These are phyloP conservation scores for Mustelus asterias DNA, from an alignment of 2,113 vertebrate genomes.

Conservation along the genomic window DNA sequence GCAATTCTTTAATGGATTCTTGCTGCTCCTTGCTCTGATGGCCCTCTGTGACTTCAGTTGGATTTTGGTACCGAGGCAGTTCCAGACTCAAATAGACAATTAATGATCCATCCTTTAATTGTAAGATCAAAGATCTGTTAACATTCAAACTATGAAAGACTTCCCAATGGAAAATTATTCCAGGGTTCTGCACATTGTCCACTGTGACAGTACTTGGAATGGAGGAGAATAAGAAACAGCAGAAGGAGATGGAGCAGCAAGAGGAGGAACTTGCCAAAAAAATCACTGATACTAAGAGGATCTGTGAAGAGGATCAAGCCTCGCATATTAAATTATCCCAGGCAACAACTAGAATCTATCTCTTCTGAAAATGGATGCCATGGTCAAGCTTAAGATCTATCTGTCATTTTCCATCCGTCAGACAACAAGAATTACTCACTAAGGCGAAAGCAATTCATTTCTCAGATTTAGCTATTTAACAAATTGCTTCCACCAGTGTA, in stretches of 20 bases:
- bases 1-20: neutral
- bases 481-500: neutral
- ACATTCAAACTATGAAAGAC: neutral
- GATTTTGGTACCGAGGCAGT: neutral
- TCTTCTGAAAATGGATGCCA: neutral
- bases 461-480: neutral
- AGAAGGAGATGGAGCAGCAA: neutral
- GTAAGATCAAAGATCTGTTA: neutral
- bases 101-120: neutral
- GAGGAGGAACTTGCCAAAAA: neutral
- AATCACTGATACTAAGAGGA: neutral
- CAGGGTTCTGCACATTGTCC: neutral
- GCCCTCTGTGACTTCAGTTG: neutral
- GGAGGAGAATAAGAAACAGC: neutral
- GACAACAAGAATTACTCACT: neutral
- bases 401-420: neutral
- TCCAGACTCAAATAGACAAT: neutral
- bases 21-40: neutral
- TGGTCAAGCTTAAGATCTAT: slow-evolving; percentile 5
- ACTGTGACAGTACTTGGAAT: neutral
- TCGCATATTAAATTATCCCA: too few relatives aligned
- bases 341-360: too few relatives aligned
- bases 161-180: neutral
- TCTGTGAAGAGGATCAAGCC: neutral
- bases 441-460: neutral